phyloP scores from a whole-genome alignment of 2,797 vertebrate species.

The Yasuhikotakia modesta region DNA sequence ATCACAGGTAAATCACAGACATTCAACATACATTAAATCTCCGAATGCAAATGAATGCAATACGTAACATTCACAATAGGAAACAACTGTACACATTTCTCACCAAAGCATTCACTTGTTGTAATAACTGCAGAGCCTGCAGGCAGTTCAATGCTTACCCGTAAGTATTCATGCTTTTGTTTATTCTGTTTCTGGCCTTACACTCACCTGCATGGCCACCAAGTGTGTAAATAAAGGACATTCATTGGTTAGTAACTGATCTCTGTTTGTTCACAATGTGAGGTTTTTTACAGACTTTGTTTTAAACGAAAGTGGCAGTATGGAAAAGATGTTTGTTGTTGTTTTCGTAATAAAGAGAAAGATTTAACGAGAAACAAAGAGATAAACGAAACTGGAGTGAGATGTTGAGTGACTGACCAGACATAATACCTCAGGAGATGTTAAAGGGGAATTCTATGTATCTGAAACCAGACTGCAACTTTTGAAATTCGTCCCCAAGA shows the following conservation, averaged over 20 bases:
- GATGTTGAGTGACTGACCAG: conserved; percentile 55
- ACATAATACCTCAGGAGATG: conserved; percentile 51
- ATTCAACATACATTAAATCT: conserved; percentile 16
- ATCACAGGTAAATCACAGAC: neutral
- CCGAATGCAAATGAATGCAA: neutral
- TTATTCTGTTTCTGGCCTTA: neutral
- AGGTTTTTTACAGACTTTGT: conserved; percentile 45
- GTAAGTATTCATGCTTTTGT: conserved; percentile 59
- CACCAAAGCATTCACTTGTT: conserved; percentile 32
- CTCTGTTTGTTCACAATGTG: conserved; percentile 37
- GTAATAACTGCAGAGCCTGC: conserved; percentile 6
- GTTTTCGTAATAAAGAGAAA: conserved; percentile 44
- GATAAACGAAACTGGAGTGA: conserved; percentile 54
- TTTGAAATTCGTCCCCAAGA: neutral
- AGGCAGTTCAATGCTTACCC: conserved; percentile 40
- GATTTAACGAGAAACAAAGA: conserved; percentile 59
- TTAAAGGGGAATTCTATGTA: conserved; percentile 70
- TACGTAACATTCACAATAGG: conserved; percentile 8
- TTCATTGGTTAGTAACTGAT: conserved; percentile 68
- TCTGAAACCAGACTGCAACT: conserved; percentile 4
- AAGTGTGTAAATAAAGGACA: conserved; percentile 40
- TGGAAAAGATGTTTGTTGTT: conserved; percentile 47
- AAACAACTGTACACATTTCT: conserved; percentile 33
- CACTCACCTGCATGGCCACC: conserved; percentile 33
- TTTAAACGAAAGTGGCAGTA: conserved; percentile 31